Evolutionary conservation across 2,888 invertebrate species (phyloP).

Genomic region (Mythimna loreyi): DNA sequence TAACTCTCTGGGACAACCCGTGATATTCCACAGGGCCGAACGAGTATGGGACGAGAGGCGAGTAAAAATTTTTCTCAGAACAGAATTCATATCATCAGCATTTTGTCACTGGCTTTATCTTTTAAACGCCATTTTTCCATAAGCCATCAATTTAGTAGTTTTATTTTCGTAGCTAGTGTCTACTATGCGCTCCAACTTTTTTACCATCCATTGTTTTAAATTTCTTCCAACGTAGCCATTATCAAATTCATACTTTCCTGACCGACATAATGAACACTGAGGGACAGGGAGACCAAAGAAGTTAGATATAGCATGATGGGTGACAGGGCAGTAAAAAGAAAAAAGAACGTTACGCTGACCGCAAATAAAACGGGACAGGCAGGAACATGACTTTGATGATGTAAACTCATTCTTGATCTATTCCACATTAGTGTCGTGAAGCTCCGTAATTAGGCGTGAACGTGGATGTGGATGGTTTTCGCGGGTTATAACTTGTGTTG

Average conservation of each 20-base stretch:
- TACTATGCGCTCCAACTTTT: not conserved
- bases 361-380: too few species aligned
- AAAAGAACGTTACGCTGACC: too few species aligned
- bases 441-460: too few species aligned
- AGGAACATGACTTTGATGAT: too few species aligned
- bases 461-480: too few species aligned
- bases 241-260: not conserved
- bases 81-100: not conserved
- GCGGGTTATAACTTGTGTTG: too few species aligned
- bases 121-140: not conserved
- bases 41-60: conserved; percentile 95
- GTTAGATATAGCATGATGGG: too few species aligned
- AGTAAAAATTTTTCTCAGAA: conserved; percentile 14
- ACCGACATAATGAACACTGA: not conserved
- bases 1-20: conserved; percentile 94
- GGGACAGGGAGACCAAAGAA: too few species aligned
- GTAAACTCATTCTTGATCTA: too few species aligned
- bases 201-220: not conserved
- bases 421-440: too few species aligned
- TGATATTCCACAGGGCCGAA: conserved; percentile 96
- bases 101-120: not conserved
- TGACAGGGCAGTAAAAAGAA: too few species aligned
- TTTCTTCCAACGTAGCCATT: not conserved
- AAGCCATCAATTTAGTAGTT: not conserved
- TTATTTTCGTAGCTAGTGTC: not conserved